Percentiles rank a stretch among this genome's conserved stretches.
These are phyloP conservation scores for Acrocephalus scirpaceus DNA, from an alignment of 2,797 vertebrate genomes.

Conservation along the genomic window DNA sequence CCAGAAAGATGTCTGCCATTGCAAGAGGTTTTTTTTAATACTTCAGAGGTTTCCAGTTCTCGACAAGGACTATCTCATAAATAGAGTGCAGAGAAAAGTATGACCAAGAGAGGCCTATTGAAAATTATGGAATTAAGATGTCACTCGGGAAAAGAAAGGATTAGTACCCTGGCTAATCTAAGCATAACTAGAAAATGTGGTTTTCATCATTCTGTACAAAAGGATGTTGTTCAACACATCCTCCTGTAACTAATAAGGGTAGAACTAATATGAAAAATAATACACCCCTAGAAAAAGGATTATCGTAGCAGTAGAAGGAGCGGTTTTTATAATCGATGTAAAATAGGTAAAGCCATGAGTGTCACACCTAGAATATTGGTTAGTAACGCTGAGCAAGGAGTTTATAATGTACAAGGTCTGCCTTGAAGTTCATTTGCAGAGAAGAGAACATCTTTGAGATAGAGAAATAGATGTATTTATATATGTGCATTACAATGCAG, in stretches of 20 bases:
- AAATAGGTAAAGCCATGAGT: slow-evolving; percentile 44
- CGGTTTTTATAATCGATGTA: slow-evolving; percentile 12
- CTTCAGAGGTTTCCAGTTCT: neutral
- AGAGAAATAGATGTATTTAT: neutral
- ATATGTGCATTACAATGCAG: neutral
- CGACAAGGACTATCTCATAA: neutral
- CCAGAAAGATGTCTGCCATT: neutral
- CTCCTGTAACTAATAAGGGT: slow-evolving; percentile 43
- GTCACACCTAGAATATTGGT: slow-evolving; percentile 59
- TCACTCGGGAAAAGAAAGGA: slow-evolving; percentile 27
- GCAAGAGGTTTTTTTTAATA: neutral
- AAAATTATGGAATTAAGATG: slow-evolving; percentile 29
- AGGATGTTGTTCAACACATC: slow-evolving; percentile 31
- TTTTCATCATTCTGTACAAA: slow-evolving; percentile 8
- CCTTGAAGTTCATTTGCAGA: slow-evolving; percentile 7
- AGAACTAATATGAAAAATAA: slow-evolving; percentile 60
- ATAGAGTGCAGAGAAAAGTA: neutral
- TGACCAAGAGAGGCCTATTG: neutral
- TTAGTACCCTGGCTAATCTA: slow-evolving; percentile 50
- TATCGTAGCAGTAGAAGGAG: neutral
- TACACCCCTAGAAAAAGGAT: slow-evolving; percentile 29
- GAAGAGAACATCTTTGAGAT: neutral
- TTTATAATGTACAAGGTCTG: neutral
- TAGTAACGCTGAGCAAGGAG: slow-evolving; percentile 33
- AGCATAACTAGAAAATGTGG: slow-evolving; percentile 59